These are phyloP conservation scores for Orius laevigatus DNA, from an alignment of 1,140 invertebrate genomes.

Conservation along the genomic window DNA sequence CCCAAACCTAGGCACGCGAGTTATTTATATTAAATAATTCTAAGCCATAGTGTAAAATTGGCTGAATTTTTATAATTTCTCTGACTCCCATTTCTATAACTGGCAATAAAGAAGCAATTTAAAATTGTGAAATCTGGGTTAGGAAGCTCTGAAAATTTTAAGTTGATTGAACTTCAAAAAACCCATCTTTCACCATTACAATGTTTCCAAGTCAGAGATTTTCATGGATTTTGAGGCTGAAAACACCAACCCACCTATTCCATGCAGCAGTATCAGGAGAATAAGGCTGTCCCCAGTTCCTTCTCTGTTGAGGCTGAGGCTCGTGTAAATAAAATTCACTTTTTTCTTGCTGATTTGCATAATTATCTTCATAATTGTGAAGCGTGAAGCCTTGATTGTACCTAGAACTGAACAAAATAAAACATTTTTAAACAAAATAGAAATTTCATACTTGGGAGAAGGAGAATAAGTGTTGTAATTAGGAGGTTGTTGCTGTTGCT, in stretches of 20 bases:
- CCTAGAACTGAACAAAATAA: constrained; percentile 1
- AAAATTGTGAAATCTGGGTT: no score
- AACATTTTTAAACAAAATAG: not conserved
- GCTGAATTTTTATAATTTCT: no score
- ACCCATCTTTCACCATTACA: no score
- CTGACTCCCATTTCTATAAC: no score
- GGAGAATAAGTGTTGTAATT: constrained; percentile 17
- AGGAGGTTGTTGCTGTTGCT: constrained; percentile 11
- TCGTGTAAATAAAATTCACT: constrained; percentile 20
- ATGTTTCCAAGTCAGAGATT: no score
- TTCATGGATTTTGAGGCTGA: no score
- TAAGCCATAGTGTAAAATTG: no score
- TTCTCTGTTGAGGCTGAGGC: constrained; percentile 11
- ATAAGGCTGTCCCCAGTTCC: constrained; percentile 17
- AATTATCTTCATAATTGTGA: constrained; percentile 12
- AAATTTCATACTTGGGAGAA: constrained; percentile 7
- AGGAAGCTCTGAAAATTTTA: no score
- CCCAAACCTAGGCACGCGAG: no score
- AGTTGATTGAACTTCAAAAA: no score
- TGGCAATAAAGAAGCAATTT: no score
- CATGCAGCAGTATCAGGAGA: constrained; percentile 10
- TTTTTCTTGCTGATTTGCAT: constrained; percentile 9
- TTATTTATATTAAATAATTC: no score
- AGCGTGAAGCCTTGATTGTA: constrained; percentile 14
- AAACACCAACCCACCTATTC: constrained; percentile 8